phyloP scores from a whole-genome alignment of 2,113 vertebrate genomes.

The Antennarius striatus region DNA sequence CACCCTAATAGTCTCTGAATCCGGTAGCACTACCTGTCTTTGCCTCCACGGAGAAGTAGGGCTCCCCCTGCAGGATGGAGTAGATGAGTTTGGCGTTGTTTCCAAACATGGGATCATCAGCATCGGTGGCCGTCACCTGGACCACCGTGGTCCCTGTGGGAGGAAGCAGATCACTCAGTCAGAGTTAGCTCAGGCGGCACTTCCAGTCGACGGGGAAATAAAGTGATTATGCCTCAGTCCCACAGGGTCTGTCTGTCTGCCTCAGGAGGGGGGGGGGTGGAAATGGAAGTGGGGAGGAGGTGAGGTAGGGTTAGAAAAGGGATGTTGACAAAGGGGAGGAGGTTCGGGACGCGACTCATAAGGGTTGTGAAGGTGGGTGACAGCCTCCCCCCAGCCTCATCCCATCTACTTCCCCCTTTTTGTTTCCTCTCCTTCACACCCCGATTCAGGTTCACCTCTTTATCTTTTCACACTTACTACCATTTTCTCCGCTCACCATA shows the following conservation, averaged over 20 bases:
- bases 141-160: conserved; percentile 88
- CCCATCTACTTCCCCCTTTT: conserved; percentile 32
- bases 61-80: conserved; percentile 89
- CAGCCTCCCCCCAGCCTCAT: conserved; percentile 52
- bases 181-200: conserved; percentile 53
- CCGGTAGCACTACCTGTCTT: conserved; percentile 85
- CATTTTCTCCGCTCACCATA: conserved; percentile 38
- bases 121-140: conserved; percentile 93
- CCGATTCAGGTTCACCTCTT: conserved; percentile 32
- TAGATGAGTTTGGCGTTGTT: conserved; percentile 92
- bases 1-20: background rate
- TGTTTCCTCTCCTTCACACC: conserved; percentile 25
- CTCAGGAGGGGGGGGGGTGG: conserved; percentile 26
- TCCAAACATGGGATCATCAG: conserved; percentile 86
- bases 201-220: conserved; percentile 67
- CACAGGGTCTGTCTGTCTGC: conserved; percentile 64
- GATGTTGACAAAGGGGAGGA: conserved; percentile 31
- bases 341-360: conserved; percentile 4
- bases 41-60: conserved; percentile 96
- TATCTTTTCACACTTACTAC: conserved; percentile 38
- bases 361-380: conserved; percentile 62
- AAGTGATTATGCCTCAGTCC: conserved; percentile 73
- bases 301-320: conserved; percentile 29
- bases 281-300: conserved; percentile 21
- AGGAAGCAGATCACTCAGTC: conserved; percentile 35